Conservation (phyloP, 2,113 vertebrate genomes). For the Falco punctatus region DNA sequence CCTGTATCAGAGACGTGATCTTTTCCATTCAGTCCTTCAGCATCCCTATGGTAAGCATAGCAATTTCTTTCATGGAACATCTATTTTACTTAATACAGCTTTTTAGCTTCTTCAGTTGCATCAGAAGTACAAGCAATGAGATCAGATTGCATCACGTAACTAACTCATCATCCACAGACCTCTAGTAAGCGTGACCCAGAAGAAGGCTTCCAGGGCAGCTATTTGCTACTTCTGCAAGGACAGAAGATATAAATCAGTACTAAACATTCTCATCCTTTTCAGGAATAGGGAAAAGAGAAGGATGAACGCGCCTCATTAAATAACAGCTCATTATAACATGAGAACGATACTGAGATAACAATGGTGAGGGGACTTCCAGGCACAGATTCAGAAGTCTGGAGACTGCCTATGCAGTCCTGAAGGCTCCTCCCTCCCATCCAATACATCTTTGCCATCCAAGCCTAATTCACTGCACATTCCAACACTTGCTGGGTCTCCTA, state of each 20-base stretch:
- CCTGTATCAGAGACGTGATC: not conserved
- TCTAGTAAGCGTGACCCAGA: not conserved
- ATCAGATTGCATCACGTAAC: not conserved
- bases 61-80: not conserved
- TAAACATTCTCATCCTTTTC: not conserved
- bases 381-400: not conserved
- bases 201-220: not conserved
- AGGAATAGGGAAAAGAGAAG: not conserved
- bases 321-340: not conserved
- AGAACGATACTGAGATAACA: not conserved
- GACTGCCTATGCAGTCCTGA: not conserved
- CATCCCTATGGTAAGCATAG: not conserved
- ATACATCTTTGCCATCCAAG: not conserved
- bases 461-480: not conserved
- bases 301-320: not conserved
- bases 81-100: not conserved
- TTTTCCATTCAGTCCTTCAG: not conserved
- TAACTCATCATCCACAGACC: not conserved
- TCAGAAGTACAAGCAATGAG: not conserved
- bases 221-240: not conserved
- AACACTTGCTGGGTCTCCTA: not conserved
- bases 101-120: not conserved
- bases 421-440: not conserved
- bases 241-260: not conserved
- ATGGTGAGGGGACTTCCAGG: not conserved